Percentiles rank a stretch among this genome's conserved stretches.
These are phyloP conservation scores for Drosophila lacicola DNA, from an alignment of 2,888 invertebrate species.

Conservation along the genomic window DNA sequence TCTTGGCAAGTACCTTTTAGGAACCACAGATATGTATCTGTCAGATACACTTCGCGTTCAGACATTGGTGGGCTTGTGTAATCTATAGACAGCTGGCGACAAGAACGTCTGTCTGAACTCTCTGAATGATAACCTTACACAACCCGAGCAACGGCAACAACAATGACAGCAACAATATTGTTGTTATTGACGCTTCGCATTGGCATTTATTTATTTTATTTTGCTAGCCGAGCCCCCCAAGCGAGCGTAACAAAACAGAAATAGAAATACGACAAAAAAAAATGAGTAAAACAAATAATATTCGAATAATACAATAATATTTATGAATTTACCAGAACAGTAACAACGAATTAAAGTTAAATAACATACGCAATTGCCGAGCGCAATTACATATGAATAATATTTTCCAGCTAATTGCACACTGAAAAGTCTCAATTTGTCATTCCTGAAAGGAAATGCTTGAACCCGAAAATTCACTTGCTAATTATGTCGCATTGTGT, in stretches of 20 bases:
- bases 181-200: conserved; percentile 36
- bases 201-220: conserved; percentile 31
- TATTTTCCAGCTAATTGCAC: conserved; percentile 16
- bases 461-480: conserved; percentile 12
- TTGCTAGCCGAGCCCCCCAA: conserved; percentile 72
- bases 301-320: conserved; percentile 49
- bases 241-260: conserved; percentile 27
- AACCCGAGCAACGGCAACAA: conserved; percentile 34
- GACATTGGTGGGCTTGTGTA: conserved; percentile 28
- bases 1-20: conserved; percentile 4
- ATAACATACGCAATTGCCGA: conserved; percentile 6
- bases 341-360: conserved; percentile 1
- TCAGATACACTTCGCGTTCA: conserved; percentile 40
- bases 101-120: conserved; percentile 23
- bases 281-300: conserved; percentile 14
- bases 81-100: conserved; percentile 31
- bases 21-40: conserved; percentile 34
- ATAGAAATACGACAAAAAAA: conserved; percentile 22
- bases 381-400: conserved; percentile 13
- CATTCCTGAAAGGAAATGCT: conserved; percentile 30
- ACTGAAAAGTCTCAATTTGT: conserved; percentile 22
- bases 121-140: conserved; percentile 67
- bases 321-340: conserved; percentile 25
- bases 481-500: conserved; percentile 38
- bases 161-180: conserved; percentile 28